phyloP scores from a whole-genome alignment of 2,113 vertebrate genomes.

The Pseudopodoces humilis region DNA sequence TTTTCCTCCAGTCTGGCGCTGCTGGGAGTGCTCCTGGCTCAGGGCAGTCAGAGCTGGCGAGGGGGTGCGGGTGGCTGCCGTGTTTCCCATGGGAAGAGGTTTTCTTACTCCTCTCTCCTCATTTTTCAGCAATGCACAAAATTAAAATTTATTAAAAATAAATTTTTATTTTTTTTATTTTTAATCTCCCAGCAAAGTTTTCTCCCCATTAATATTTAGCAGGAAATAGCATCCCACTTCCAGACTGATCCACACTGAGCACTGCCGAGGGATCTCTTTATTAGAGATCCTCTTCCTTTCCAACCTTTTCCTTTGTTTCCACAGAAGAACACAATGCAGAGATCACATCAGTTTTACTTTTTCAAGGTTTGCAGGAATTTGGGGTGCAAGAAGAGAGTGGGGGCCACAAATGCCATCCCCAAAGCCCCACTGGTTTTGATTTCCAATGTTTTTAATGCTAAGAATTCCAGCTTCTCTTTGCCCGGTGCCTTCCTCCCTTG shows the following conservation, averaged over 20 bases:
- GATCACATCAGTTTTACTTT: neutral
- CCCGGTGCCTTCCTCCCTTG: neutral
- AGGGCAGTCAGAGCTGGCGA: neutral
- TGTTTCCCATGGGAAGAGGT: neutral
- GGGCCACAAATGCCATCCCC: neutral
- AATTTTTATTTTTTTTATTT: neutral
- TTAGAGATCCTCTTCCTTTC: neutral
- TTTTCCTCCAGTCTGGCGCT: neutral
- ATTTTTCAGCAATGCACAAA: constrained; percentile 7
- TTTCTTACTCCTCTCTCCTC: neutral
- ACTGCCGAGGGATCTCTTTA: neutral
- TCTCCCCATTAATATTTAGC: neutral
- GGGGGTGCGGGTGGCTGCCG: fast-evolving
- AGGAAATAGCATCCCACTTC: neutral
- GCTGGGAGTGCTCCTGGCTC: neutral
- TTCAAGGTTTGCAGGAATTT: neutral
- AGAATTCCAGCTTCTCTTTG: neutral
- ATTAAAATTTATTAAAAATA: too few relatives aligned
- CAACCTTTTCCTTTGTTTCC: neutral
- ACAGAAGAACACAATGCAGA: fast-evolving
- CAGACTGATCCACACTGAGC: neutral
- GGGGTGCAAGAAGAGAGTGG: neutral
- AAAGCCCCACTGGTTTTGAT: neutral
- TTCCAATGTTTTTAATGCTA: neutral
- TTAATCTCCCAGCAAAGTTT: neutral